phyloP scores from a whole-genome alignment of 2,113 vertebrate species.

The Tautogolabrus adspersus region DNA sequence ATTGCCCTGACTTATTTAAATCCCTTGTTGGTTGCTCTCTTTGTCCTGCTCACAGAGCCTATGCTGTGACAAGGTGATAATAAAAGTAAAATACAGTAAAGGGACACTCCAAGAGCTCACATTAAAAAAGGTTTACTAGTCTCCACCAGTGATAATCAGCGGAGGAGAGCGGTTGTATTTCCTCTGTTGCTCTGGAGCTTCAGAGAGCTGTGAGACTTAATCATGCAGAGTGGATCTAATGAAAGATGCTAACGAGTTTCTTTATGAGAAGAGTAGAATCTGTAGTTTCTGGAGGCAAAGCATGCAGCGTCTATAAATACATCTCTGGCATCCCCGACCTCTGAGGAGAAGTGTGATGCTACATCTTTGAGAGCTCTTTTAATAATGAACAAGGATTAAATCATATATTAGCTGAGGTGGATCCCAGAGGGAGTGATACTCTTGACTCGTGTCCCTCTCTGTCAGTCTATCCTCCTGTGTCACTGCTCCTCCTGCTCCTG shows the following conservation, averaged over 20 bases:
- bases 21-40: too few species aligned
- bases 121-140: neutral
- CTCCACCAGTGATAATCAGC: neutral
- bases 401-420: neutral
- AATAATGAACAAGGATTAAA: neutral
- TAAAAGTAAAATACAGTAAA: neutral
- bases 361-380: neutral
- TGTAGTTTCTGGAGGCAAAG: neutral
- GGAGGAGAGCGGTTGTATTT: neutral
- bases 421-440: neutral
- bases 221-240: neutral
- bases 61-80: neutral
- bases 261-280: neutral
- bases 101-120: neutral
- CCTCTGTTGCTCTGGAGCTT: neutral
- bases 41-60: neutral
- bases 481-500: neutral
- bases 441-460: neutral
- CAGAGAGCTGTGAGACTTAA: neutral
- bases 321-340: neutral
- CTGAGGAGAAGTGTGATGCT: neutral
- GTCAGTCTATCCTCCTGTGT: neutral
- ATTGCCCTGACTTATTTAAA: too few species aligned
- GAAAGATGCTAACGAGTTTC: neutral
- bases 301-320: neutral